Conservation (phyloP, 2,888 invertebrate species). For the Dysmachus trigonus region DNA sequence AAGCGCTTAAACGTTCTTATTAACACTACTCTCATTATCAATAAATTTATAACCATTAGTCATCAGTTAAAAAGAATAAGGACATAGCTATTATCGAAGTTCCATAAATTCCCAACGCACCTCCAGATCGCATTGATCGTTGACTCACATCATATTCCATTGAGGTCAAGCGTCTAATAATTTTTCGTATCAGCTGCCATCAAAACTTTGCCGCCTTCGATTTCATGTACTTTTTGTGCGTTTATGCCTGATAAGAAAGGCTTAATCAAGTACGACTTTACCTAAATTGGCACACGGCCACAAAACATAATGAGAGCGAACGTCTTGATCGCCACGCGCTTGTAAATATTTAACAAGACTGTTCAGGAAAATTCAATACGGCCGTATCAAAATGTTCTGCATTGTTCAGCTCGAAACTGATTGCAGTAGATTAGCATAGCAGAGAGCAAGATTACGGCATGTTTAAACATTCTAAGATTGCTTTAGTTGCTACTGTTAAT, state of each 20-base stretch:
- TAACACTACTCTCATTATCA: no score
- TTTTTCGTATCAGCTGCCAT: neutral
- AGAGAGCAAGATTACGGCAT: neutral
- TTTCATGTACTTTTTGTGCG: neutral
- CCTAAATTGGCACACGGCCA: neutral
- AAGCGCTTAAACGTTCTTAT: no score
- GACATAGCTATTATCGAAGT: neutral
- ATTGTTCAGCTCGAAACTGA: neutral
- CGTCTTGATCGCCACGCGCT: neutral
- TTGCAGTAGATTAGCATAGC: neutral
- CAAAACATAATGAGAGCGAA: neutral
- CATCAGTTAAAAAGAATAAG: neutral
- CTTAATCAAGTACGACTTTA: neutral
- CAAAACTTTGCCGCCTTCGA: neutral
- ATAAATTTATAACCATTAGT: neutral
- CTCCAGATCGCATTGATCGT: neutral
- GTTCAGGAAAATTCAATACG: neutral
- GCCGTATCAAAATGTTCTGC: neutral
- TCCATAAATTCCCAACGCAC: neutral
- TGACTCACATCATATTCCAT: neutral
- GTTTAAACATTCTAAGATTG: neutral
- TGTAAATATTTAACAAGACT: neutral
- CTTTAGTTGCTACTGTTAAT: neutral
- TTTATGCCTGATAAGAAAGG: neutral
- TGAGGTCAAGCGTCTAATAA: neutral